phyloP scores from a whole-genome alignment of 2,113 vertebrate species.

The Psettodes erumei region DNA sequence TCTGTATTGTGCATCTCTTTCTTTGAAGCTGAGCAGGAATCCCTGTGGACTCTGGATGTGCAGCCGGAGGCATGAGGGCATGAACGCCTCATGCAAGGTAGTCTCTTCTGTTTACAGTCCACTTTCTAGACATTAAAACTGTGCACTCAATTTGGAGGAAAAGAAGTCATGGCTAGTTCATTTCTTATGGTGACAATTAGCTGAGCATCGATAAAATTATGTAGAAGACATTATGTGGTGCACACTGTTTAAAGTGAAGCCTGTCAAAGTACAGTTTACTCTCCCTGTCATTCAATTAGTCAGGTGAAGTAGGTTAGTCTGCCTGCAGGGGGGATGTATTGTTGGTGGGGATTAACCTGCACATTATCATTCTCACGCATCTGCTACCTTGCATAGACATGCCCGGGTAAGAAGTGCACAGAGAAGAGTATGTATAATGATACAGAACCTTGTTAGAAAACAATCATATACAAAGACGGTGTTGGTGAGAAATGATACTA shows the following conservation, averaged over 20 bases:
- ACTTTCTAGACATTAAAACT: neutral
- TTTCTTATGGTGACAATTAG: neutral
- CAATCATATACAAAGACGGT: too few species aligned
- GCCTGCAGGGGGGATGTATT: constrained; percentile 34
- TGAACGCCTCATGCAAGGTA: constrained; percentile 19
- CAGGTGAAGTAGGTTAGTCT: constrained; percentile 37
- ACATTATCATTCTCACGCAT: constrained; percentile 61
- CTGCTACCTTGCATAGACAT: constrained; percentile 45
- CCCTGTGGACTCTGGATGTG: constrained; percentile 49
- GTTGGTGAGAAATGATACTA: too few species aligned
- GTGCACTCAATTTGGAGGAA: neutral
- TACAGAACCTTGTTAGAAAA: constrained; percentile 8
- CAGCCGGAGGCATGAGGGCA: constrained; percentile 61
- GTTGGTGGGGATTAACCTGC: constrained; percentile 57
- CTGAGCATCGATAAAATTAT: neutral
- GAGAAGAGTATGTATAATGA: neutral
- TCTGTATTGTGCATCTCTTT: constrained; percentile 49
- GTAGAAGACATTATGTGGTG: neutral
- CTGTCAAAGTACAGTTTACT: constrained; percentile 10
- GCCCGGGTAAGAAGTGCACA: constrained; percentile 20
- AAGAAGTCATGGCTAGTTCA: neutral
- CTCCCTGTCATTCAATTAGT: constrained; percentile 43
- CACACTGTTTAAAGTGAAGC: constrained; percentile 35
- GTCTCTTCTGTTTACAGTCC: neutral
- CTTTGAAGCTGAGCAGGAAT: constrained; percentile 66